Percentiles rank a stretch among this genome's conserved stretches.
Conservation (phyloP, 2,797 vertebrate genomes). For the Enteromius thamalakanensis region DNA sequence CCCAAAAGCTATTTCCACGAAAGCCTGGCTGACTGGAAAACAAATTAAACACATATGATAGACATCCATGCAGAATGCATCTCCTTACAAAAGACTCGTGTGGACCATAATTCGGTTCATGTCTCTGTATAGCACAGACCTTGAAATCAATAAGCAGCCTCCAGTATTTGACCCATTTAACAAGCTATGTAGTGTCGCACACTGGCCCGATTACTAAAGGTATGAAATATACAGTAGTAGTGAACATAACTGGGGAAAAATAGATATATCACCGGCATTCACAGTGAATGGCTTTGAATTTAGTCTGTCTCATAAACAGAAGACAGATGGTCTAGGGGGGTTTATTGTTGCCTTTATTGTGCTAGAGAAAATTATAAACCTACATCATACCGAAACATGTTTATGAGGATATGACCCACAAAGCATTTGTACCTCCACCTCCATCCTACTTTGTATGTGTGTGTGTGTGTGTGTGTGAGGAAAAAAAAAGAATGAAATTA, state of each 20-base stretch:
- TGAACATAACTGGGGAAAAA: not conserved
- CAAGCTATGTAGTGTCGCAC: slow-evolving; percentile 24
- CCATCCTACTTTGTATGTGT: not conserved
- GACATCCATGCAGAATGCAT: too few species aligned
- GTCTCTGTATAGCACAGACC: not conserved
- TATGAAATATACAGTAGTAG: not conserved
- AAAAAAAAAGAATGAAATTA: too few species aligned
- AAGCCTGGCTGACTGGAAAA: not conserved
- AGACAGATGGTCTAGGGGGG: not conserved
- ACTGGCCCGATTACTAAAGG: not conserved
- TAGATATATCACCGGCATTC: not conserved
- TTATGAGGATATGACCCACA: not conserved
- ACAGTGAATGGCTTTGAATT: slow-evolving; percentile 13
- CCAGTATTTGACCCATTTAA: slow-evolving; percentile 43
- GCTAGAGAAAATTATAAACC: not conserved
- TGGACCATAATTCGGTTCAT: too few species aligned
- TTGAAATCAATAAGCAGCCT: slow-evolving; percentile 38
- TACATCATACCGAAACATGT: not conserved
- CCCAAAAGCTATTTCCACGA: not conserved
- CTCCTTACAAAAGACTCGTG: too few species aligned
- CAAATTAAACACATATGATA: too few species aligned
- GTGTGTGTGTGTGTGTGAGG: too few species aligned
- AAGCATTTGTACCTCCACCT: not conserved
- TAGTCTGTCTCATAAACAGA: slow-evolving; percentile 22
- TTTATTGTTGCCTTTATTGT: slow-evolving; percentile 11